These are phyloP conservation scores for Peromyscus polionotus DNA, from an alignment of 2,113 vertebrate species.

Conservation along the genomic window DNA sequence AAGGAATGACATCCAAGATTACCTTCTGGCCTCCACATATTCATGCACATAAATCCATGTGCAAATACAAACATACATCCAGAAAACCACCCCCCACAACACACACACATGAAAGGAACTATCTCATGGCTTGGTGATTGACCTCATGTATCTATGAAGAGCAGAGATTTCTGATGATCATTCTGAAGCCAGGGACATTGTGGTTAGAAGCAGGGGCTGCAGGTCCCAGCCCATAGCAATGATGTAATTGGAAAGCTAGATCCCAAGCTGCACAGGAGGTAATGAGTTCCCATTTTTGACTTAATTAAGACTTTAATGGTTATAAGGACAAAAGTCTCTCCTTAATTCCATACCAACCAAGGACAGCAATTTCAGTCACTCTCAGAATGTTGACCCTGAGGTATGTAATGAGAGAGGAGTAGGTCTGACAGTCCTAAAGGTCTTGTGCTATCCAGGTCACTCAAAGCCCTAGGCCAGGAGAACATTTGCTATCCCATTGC, in stretches of 20 bases:
- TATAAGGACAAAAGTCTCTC: conserved; percentile 57
- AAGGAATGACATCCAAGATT: background rate
- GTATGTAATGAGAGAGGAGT: background rate
- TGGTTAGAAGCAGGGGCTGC: background rate
- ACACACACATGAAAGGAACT: too few species aligned
- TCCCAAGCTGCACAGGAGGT: conserved; percentile 48
- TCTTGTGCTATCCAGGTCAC: conserved; percentile 37
- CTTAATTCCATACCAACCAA: conserved; percentile 66
- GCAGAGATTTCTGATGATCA: accelerated
- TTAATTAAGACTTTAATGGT: conserved; percentile 76
- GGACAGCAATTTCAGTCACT: conserved; percentile 64
- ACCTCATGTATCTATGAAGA: background rate
- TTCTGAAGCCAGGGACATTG: background rate
- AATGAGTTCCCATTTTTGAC: conserved; percentile 69
- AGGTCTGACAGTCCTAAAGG: background rate
- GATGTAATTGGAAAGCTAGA: conserved; percentile 33
- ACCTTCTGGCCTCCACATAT: background rate
- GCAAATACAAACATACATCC: background rate
- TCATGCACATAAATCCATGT: background rate
- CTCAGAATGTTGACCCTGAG: conserved; percentile 57
- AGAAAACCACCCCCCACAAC: too few species aligned
- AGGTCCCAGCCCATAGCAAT: background rate
- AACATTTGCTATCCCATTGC: conserved; percentile 32
- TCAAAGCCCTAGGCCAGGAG: conserved; percentile 48
- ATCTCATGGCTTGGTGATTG: background rate